Evolutionary conservation across 2,888 invertebrate genomes (phyloP).

Genomic region (Lasioglossum morio): DNA sequence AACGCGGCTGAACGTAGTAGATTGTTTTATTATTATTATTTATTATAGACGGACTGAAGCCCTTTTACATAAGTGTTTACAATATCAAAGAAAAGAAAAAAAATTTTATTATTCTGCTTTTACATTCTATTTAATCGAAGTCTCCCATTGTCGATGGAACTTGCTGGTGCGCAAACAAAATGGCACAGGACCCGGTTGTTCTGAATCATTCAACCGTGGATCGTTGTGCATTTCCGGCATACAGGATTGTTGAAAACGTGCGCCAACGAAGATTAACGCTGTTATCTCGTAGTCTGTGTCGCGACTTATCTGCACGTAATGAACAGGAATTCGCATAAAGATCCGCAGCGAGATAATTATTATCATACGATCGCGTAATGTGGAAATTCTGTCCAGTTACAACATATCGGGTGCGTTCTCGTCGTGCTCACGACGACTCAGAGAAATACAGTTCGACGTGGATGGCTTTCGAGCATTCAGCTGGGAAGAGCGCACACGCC

Average conservation of each 20-base stretch:
- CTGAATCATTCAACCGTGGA: not conserved
- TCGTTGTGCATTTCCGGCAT: not conserved
- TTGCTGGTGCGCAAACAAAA: no score
- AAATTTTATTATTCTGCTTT: not conserved
- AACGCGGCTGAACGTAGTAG: no score
- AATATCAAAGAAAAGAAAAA: no score
- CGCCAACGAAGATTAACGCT: no score
- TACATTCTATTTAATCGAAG: not conserved
- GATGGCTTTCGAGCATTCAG: not conserved
- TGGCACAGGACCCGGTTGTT: not conserved
- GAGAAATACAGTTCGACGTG: slow-evolving; percentile 2
- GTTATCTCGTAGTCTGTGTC: no score
- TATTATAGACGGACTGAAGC: no score
- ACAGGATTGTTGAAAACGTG: no score
- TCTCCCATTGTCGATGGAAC: no score
- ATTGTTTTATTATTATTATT: no score
- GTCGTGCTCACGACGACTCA: no score
- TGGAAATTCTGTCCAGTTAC: not conserved
- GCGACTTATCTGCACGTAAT: not conserved
- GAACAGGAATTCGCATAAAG: not conserved
- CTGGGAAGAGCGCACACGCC: not conserved
- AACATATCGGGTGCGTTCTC: slow-evolving; percentile 1
- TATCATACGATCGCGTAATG: not conserved
- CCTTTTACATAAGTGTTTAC: no score
- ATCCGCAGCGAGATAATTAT: not conserved